phyloP scores from a whole-genome alignment of 53 echinoderm and acorn worm species.

The Paelopatides confundens region DNA sequence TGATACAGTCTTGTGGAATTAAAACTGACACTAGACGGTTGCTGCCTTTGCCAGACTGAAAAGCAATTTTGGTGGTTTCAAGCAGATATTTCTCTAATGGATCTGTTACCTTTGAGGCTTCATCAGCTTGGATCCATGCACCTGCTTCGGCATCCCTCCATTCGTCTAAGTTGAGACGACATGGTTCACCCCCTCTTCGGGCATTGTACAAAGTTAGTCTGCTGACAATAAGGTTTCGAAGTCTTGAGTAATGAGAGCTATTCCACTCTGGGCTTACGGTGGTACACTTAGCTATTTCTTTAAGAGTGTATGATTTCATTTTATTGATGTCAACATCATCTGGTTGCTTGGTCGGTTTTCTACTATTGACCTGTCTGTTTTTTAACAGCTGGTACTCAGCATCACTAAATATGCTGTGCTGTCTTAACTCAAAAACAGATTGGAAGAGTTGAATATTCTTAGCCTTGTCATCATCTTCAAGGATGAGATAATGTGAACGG shows the following conservation, averaged over 20 bases:
- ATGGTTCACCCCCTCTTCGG: constrained; percentile 74
- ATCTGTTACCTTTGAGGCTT: constrained; percentile 31
- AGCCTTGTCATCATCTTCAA: constrained; percentile 48
- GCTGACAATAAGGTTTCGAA: constrained; percentile 55
- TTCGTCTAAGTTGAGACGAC: constrained; percentile 45
- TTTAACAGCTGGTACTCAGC: constrained; percentile 51
- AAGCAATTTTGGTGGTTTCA: constrained; percentile 55
- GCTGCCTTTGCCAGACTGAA: constrained; percentile 65
- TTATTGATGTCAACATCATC: constrained; percentile 60
- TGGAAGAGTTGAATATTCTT: constrained; percentile 58
- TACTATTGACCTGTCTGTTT: constrained; percentile 44
- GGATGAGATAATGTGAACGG: constrained; percentile 53
- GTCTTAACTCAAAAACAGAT: constrained; percentile 59
- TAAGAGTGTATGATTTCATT: constrained; percentile 36
- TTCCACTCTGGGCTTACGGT: not conserved
- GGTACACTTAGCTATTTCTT: not conserved
- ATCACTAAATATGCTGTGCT: constrained; percentile 62
- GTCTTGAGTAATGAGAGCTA: constrained; percentile 8
- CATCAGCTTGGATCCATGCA: constrained; percentile 55
- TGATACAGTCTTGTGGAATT: constrained; percentile 52
- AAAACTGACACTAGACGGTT: constrained; percentile 60
- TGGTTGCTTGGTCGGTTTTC: constrained; percentile 59
- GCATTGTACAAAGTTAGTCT: constrained; percentile 75
- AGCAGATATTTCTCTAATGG: constrained; percentile 55
- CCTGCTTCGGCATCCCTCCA: constrained; percentile 72